phyloP scores from a whole-genome alignment of 2,888 invertebrate species.

The Ophioninae sp. region DNA sequence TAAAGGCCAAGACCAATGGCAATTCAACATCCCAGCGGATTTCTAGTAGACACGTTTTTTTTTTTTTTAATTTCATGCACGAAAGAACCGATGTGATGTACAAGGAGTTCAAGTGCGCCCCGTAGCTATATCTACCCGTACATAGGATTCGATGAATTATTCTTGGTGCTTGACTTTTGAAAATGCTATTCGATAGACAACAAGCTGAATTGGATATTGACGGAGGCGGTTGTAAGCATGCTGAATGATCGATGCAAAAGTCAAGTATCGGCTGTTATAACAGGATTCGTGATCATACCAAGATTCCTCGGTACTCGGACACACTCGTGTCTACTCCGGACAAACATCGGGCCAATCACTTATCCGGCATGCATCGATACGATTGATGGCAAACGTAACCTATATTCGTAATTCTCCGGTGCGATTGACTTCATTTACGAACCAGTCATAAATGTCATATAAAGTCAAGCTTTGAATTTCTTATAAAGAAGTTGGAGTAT shows the following conservation, averaged over 20 bases:
- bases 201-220: background rate
- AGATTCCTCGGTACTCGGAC: background rate
- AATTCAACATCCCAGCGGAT: background rate
- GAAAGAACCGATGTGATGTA: background rate
- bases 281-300: background rate
- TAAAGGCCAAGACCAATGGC: constrained; percentile 20
- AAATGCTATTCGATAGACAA: background rate
- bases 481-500: no score
- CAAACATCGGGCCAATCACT: no score
- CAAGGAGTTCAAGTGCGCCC: background rate
- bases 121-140: background rate
- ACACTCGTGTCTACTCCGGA: no score
- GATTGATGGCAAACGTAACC: no score
- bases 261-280: no score
- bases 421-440: no score
- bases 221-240: no score
- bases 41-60: background rate
- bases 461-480: no score
- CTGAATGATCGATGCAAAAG: no score
- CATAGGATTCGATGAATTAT: background rate
- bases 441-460: no score
- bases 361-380: no score
- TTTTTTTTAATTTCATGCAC: background rate
- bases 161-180: background rate
- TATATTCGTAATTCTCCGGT: no score